Base-by-base conservation (phyloP, 2,113 vertebrate genomes). In the Proteles cristata region DNA sequence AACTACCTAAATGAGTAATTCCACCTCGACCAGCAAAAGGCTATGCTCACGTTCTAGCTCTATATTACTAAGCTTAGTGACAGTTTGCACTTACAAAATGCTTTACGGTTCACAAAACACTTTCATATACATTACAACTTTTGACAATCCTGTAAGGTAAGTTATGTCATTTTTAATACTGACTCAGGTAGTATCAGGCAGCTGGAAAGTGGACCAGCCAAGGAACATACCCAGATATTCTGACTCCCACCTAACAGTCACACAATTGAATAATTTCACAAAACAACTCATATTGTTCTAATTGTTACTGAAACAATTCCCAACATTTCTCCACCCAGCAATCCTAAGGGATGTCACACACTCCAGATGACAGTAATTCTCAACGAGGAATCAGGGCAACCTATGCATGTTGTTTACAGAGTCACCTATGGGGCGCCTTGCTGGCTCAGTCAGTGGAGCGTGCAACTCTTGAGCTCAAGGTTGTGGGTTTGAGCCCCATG, bases 1-100 rank as follows among this genome's bases (percentile, higher is more conserved):
- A 92, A 76, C 82, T 74, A 58, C 81, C 43, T 94, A 82, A 97
- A 55, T 92, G 87, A 92, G 9, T 53, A 77, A 39, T 94, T 96
- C 71, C 90, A 26, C 58, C 43, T 87, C 68, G 63, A 93, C 28
- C 53, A 97, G 7, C 43, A 86, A 91, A 95, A 93, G 39, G 2
- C 35, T 92, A 4, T 85, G n/a, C 23, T 90, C 63, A 35, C 63
- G 11, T 86, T 96, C 82, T 91, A 35, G 23, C 17, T 76, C 4
- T 90, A 11, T 81, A 81, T 94, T 94, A 81, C 68, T 84, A 45
- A 31, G 4, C 35, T 80, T 82, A 55, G 28, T 88, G 80, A 93
- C 94, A 16, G 74, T 79, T 81, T 94, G 5, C n/a, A 91, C 35
- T 96, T 91, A 35, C 28, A 74, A 84, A 96, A 79, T 96, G 61